Percentiles rank a stretch among this genome's conserved stretches.
Conservation (phyloP, 2,888 invertebrate species). For the Thereva unica region DNA sequence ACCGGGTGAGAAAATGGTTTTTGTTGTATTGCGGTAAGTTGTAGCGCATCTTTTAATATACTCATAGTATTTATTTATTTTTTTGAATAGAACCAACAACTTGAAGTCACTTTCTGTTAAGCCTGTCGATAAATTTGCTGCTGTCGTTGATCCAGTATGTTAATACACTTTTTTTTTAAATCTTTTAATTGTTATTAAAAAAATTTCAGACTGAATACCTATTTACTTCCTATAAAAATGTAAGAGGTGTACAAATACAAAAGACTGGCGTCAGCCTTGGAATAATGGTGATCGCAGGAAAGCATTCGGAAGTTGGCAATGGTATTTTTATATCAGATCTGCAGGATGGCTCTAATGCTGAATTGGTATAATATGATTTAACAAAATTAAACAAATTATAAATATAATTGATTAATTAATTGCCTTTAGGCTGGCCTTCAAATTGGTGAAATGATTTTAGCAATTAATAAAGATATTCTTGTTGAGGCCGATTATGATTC, state of each 20-base stretch:
- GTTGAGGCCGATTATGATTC: slow-evolving; percentile 85
- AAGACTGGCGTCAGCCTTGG: slow-evolving; percentile 81
- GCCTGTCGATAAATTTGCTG: slow-evolving; percentile 83
- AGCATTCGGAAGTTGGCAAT: slow-evolving; percentile 87
- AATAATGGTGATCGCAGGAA: slow-evolving; percentile 94
- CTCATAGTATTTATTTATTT: background rate
- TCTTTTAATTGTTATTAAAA: background rate
- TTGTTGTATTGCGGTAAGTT: slow-evolving; percentile 80
- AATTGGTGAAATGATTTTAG: slow-evolving; percentile 96
- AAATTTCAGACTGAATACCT: slow-evolving; percentile 40
- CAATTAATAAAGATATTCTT: slow-evolving; percentile 91
- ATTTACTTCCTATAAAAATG: slow-evolving; percentile 69
- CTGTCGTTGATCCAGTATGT: slow-evolving; percentile 77
- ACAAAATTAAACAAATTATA: background rate
- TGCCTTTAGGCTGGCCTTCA: slow-evolving; percentile 80
- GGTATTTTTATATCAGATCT: slow-evolving; percentile 93
- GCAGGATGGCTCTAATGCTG: slow-evolving; percentile 86
- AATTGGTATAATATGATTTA: slow-evolving; percentile 64
- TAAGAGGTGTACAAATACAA: slow-evolving; percentile 79
- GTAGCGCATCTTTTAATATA: background rate
- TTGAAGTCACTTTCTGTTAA: slow-evolving; percentile 71
- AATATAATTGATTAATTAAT: background rate
- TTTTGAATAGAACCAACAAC: too few species aligned
- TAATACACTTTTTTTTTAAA: background rate
- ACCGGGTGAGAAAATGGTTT: slow-evolving; percentile 79